Evolutionary conservation across 2,113 vertebrate genomes (phyloP).

Genomic region (Elephantulus edwardii): DNA sequence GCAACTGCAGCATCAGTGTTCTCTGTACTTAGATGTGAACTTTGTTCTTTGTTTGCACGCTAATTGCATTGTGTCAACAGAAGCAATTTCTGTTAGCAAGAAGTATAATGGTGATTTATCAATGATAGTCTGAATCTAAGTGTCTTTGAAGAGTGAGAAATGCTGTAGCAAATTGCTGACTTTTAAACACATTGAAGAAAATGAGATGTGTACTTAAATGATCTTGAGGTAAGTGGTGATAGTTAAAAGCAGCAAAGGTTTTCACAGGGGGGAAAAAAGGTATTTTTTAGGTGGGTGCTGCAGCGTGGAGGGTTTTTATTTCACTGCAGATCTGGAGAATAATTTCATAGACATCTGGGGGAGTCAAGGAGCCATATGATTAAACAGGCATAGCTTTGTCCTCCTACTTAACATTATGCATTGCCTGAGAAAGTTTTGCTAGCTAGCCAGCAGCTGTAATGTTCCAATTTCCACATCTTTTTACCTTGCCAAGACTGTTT

Average conservation of each 20-base stretch:
- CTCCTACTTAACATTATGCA: background rate
- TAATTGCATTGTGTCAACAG: conserved; percentile 79
- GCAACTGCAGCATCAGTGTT: conserved; percentile 46
- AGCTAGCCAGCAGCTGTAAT: background rate
- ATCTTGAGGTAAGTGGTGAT: background rate
- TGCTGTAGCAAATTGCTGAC: conserved; percentile 71
- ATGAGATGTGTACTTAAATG: conserved; percentile 67
- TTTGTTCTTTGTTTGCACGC: conserved; percentile 74
- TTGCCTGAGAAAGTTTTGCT: background rate
- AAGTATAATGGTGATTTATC: conserved; percentile 60
- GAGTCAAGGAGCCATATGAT: background rate
- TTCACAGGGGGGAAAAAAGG: background rate
- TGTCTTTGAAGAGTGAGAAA: conserved; percentile 73
- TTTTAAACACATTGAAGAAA: conserved; percentile 73
- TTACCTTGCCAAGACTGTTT: background rate
- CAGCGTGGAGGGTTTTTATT: background rate
- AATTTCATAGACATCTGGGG: background rate
- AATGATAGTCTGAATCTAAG: conserved; percentile 72
- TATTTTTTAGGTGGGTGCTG: background rate
- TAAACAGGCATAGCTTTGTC: background rate
- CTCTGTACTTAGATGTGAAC: conserved; percentile 71
- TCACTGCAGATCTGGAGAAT: background rate
- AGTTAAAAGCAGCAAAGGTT: background rate
- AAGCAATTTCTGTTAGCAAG: conserved; percentile 73
- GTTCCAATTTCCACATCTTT: background rate